Conservation (phyloP, 2,113 vertebrate species). For the Platichthys flesus region DNA sequence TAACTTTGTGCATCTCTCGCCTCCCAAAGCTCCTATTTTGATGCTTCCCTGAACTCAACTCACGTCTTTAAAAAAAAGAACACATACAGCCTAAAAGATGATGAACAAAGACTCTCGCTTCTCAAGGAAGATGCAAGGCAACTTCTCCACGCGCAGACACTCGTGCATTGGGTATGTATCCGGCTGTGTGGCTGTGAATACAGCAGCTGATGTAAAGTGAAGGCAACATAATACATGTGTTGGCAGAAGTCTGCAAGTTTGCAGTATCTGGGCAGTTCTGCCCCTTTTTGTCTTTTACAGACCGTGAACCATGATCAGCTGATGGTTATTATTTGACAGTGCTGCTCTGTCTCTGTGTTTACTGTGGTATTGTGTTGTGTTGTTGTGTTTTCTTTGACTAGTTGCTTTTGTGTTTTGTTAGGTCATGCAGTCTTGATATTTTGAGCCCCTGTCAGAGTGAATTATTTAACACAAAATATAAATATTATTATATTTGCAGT, state of each 20-base stretch:
- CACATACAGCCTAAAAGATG: constrained; percentile 34
- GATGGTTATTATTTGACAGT: not conserved
- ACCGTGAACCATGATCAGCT: not conserved
- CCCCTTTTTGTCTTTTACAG: not conserved
- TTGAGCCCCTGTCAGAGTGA: not conserved
- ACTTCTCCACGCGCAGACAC: constrained; percentile 83
- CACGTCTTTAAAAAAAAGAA: too few species aligned
- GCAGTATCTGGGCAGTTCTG: too few species aligned
- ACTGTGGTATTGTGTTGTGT: not conserved
- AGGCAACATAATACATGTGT: not conserved
- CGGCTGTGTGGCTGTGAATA: not conserved
- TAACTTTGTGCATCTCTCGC: constrained; percentile 19
- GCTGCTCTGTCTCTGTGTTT: not conserved
- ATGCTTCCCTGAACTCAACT: constrained; percentile 26
- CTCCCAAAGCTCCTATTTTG: constrained; percentile 22
- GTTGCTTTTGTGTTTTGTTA: not conserved
- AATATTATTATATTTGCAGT: not conserved
- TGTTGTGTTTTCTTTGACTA: not conserved
- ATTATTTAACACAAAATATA: not conserved
- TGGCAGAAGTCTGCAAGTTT: constrained; percentile 4
- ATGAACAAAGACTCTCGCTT: constrained; percentile 84
- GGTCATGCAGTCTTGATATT: not conserved
- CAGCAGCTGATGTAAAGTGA: not conserved
- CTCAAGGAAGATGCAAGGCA: constrained; percentile 76
- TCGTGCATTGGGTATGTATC: constrained; percentile 85